phyloP scores from a whole-genome alignment of 2,888 invertebrate species.

The Diaperis boleti region DNA sequence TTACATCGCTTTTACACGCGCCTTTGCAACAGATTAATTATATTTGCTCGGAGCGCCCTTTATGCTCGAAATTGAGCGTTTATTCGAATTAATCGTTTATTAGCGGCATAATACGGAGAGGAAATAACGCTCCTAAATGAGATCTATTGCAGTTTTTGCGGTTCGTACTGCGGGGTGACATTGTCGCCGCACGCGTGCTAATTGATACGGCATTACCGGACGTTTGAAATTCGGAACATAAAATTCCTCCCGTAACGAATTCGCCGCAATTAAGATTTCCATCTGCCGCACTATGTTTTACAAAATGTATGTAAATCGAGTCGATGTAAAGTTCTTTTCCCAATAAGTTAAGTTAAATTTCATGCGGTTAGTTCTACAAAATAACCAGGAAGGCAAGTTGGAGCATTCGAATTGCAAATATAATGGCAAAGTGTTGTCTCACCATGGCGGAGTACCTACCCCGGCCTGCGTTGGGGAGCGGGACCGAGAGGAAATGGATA shows the following conservation, averaged over 20 bases:
- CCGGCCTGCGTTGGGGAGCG: conserved; percentile 53
- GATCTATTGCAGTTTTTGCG: conserved; percentile 26
- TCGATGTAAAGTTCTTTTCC: conserved; percentile 48
- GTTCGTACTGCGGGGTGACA: conserved; percentile 1
- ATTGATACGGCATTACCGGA: too few relatives aligned
- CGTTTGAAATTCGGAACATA: too few relatives aligned
- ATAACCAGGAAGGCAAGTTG: conserved; percentile 52
- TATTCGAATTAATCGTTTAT: conserved; percentile 60
- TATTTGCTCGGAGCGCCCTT: conserved; percentile 52
- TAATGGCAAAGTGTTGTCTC: conserved; percentile 60
- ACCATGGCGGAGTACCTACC: conserved; percentile 44
- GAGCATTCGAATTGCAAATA: conserved; percentile 63
- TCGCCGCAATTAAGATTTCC: background rate
- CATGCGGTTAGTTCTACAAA: conserved; percentile 52
- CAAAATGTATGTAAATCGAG: conserved; percentile 49
- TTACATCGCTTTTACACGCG: conserved; percentile 55
- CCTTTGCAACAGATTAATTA: conserved; percentile 57
- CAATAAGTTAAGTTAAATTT: conserved; percentile 53
- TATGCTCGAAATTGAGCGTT: conserved; percentile 59
- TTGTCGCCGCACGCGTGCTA: conserved; percentile 1
- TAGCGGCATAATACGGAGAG: conserved; percentile 33
- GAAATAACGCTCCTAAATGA: conserved; percentile 31
- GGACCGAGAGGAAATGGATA: conserved; percentile 64
- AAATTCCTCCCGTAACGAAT: too few relatives aligned
- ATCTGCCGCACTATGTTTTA: conserved; percentile 25